Conservation (phyloP, 2,113 vertebrate species). For the Onychostoma macrolepis region DNA sequence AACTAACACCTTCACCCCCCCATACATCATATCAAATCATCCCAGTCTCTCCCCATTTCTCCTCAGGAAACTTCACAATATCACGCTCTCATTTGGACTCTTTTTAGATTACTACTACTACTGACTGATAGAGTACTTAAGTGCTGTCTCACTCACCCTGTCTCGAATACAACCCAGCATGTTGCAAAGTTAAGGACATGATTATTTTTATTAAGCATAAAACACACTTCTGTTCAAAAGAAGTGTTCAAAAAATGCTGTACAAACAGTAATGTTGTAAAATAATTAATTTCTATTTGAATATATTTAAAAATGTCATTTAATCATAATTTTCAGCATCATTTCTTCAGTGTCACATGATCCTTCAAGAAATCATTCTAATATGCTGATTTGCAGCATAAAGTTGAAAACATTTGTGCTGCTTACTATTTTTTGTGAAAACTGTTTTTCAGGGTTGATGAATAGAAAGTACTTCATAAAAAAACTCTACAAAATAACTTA, state of each 20-base stretch:
- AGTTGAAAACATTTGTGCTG: background rate
- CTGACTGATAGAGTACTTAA: constrained; percentile 12
- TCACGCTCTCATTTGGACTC: constrained; percentile 59
- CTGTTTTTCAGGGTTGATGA: background rate
- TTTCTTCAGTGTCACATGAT: background rate
- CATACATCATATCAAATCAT: constrained; percentile 28
- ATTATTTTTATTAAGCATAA: too few relatives aligned
- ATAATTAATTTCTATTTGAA: background rate
- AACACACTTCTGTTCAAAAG: too few relatives aligned
- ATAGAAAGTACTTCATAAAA: background rate
- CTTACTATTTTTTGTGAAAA: background rate
- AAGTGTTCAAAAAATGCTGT: too few relatives aligned
- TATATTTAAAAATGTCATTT: background rate
- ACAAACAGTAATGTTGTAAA: too few relatives aligned
- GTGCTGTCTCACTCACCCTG: background rate
- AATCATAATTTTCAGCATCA: background rate
- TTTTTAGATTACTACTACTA: background rate
- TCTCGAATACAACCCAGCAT: too few relatives aligned
- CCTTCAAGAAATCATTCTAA: background rate
- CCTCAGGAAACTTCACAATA: constrained; percentile 61
- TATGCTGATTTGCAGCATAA: background rate
- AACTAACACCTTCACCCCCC: constrained; percentile 21
- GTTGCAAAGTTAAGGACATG: too few relatives aligned
- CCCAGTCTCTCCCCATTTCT: background rate
- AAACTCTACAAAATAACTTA: too few relatives aligned